Evolutionary conservation across 2,888 invertebrate species (phyloP).

Genomic region (Eurytoma californica): DNA sequence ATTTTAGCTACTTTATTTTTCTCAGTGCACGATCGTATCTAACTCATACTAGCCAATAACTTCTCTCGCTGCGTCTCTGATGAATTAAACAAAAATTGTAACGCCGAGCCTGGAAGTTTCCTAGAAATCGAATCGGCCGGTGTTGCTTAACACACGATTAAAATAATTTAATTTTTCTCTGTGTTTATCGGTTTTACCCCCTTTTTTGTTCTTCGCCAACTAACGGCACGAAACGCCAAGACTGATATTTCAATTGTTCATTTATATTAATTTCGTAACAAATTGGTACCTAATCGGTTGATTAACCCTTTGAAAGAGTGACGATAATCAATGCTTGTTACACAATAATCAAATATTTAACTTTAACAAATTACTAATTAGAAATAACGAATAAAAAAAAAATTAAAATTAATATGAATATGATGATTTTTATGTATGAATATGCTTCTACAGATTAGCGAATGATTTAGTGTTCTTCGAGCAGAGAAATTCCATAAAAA

Average conservation of each 20-base stretch:
- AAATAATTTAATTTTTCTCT: conserved; percentile 7
- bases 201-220: conserved; percentile 5
- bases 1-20: too few species aligned
- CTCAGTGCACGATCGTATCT: too few species aligned
- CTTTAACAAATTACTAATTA: conserved; percentile 45
- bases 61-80: too few species aligned
- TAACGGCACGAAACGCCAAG: conserved; percentile 15
- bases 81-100: too few species aligned
- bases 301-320: conserved; percentile 40
- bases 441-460: not conserved
- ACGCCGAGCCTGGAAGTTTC: not conserved
- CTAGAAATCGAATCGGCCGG: not conserved
- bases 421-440: not conserved
- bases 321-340: conserved; percentile 33
- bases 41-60: too few species aligned
- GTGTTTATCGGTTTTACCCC: not conserved
- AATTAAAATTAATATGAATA: not conserved
- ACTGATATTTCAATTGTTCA: conserved; percentile 11
- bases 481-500: conserved; percentile 22
- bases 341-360: conserved; percentile 30
- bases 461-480: not conserved
- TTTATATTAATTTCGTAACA: conserved; percentile 30
- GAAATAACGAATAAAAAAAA: conserved; percentile 12
- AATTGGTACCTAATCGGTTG: conserved; percentile 18
- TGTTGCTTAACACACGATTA: conserved; percentile 11